Base-by-base conservation (phyloP, 1,140 invertebrate species). In the Hyles vespertilio region DNA sequence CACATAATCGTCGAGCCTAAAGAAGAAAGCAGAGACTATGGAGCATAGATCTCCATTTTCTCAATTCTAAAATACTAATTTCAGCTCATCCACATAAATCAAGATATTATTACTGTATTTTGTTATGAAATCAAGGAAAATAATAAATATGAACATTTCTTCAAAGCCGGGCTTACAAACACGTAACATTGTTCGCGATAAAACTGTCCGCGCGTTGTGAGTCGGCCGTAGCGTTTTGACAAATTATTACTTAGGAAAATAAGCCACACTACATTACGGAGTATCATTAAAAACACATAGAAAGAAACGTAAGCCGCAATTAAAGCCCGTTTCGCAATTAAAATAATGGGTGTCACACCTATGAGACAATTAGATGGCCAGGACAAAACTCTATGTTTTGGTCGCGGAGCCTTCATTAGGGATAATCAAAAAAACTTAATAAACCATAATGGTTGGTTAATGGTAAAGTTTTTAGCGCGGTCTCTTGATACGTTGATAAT, bases 261-360 rank as follows among this genome's bases (percentile, higher is more conserved):
- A 43, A 22, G 36, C 32, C 22, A 47, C 32, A 8, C 8, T 5
- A 82, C 77, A 80, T 80, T 77, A 77, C 61, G 65, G 63, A 52
- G 63, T 62, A 70, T 74, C 79, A 81, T 79, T 77, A 84, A 73
- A 79, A 74, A 65, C 68, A 75, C 67, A 77, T 72, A 79, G 71
- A 82, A 83, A 81, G 74, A 83, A 86, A 78, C 71, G 68, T 72
- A 79, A 72, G 72, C 67, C 56, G 58, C 78, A 78, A 84, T 85
- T 87, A 85, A 75, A 65, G 81, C 65, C 70, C 69, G 60, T 65
- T 76, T 80, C 32, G 59, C 81, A 87, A 87, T 87, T 87, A 87
- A 85, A 84, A 87, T 87, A 87, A 87, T 87, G 75, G 80, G 71
- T 66, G 84, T 87, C 84, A 85, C 84, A 85, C 84, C 84, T 87